Percentiles rank a stretch among this genome's conserved stretches.
phyloP scores from a whole-genome alignment of 1,140 invertebrate genomes.

The Eubasilissa regina region DNA sequence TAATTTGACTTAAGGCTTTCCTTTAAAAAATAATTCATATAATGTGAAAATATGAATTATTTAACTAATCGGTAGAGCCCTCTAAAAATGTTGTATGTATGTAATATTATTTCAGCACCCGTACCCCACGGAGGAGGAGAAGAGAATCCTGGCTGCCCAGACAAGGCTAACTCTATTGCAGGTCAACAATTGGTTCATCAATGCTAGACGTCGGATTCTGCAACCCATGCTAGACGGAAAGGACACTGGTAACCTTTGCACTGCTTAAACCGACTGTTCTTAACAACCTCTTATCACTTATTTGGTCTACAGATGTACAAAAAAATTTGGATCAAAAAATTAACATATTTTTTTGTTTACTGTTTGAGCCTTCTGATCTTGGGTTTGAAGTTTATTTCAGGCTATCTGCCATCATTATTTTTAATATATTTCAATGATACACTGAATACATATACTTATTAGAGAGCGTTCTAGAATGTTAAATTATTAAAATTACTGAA shows the following conservation, averaged over 20 bases:
- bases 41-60: no score
- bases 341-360: not conserved
- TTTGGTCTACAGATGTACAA: no score
- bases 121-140: conserved; percentile 95
- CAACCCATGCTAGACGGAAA: conserved; percentile 89
- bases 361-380: no score
- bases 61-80: no score
- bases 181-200: conserved; percentile 95
- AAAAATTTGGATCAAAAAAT: no score
- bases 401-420: not conserved
- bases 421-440: not conserved
- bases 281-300: no score
- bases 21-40: no score
- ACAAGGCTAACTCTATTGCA: conserved; percentile 87
- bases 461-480: no score
- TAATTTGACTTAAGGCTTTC: no score
- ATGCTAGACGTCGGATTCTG: conserved; percentile 91
- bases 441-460: no score
- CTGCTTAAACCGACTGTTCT: not conserved
- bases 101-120: conserved; percentile 79
- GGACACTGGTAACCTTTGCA: conserved; percentile 62
- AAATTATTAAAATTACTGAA: no score
- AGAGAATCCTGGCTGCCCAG: conserved; percentile 89
- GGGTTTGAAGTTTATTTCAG: not conserved
- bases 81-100: no score